Percentiles rank a stretch among this genome's conserved stretches.
Evolutionary conservation across 2,797 vertebrate genomes (phyloP).

Genomic region (Gadopsis marmoratus): DNA sequence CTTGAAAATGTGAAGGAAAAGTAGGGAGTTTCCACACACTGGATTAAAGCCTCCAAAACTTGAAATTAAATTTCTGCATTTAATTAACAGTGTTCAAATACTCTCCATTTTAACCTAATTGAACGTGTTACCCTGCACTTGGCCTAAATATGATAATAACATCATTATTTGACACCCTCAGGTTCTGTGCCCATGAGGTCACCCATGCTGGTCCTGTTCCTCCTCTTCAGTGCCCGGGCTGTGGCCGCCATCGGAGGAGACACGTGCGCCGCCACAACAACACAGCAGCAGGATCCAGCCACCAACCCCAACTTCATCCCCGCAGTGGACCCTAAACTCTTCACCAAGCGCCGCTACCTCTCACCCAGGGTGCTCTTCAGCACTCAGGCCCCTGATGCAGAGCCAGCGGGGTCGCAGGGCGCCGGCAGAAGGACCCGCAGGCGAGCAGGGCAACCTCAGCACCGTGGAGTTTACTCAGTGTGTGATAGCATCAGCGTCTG

Average conservation of each 20-base stretch:
- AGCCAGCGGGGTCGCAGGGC: slow-evolving; percentile 64
- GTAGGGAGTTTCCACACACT: background rate
- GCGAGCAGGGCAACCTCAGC: slow-evolving; percentile 85
- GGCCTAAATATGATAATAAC: too few relatives aligned
- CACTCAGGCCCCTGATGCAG: slow-evolving; percentile 87
- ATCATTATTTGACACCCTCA: too few relatives aligned
- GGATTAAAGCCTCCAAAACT: slow-evolving; percentile 9
- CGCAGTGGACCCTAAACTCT: slow-evolving; percentile 91
- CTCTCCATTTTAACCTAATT: background rate
- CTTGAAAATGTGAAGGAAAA: slow-evolving; percentile 1
- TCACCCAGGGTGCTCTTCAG: slow-evolving; percentile 95
- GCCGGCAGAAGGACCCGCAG: slow-evolving; percentile 82
- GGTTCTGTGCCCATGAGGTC: slow-evolving; percentile 92
- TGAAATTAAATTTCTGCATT: background rate
- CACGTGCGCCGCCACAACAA: slow-evolving; percentile 66
- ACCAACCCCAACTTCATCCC: slow-evolving; percentile 61
- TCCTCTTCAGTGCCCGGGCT: slow-evolving; percentile 93
- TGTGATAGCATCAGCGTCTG: slow-evolving; percentile 96
- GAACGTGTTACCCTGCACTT: background rate
- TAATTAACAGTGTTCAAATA: slow-evolving; percentile 8
- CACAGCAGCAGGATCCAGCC: slow-evolving; percentile 61
- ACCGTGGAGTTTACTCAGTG: slow-evolving; percentile 94
- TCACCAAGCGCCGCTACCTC: slow-evolving; percentile 89
- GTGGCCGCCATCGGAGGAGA: slow-evolving; percentile 87
- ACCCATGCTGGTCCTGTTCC: slow-evolving; percentile 94